Conservation (phyloP, 1,140 invertebrate species). For the Penaeus vannamei region DNA sequence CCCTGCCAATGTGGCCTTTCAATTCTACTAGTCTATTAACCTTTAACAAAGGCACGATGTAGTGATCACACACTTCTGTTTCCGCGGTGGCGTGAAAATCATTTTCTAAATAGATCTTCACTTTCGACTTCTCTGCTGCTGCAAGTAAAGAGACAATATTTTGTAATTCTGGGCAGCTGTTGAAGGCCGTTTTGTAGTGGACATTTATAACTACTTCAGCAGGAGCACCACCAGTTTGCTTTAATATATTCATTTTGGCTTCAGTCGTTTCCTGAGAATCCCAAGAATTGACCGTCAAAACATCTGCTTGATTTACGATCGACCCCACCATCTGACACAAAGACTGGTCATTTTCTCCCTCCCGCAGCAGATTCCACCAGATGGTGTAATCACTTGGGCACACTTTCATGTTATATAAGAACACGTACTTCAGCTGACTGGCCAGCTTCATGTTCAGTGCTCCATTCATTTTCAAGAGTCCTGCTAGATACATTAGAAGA, state of each 20-base stretch:
- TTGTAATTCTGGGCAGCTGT: slow-evolving; percentile 1
- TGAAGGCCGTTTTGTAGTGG: slow-evolving; percentile 22
- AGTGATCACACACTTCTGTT: slow-evolving; percentile 11
- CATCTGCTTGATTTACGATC: slow-evolving; percentile 7
- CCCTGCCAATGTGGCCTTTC: slow-evolving; percentile 33
- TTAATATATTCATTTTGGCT: slow-evolving; percentile 43
- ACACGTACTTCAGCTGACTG: slow-evolving; percentile 21
- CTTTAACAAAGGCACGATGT: slow-evolving; percentile 7
- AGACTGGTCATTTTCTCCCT: slow-evolving; percentile 39
- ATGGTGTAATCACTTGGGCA: slow-evolving; percentile 6
- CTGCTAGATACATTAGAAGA: slow-evolving; percentile 47
- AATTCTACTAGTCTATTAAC: slow-evolving; percentile 34
- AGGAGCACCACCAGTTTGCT: slow-evolving; percentile 36
- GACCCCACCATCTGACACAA: slow-evolving; percentile 29
- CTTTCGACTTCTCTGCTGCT: slow-evolving; percentile 6
- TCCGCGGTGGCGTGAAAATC: slow-evolving; percentile 16
- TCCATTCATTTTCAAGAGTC: slow-evolving; percentile 44
- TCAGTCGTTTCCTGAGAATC: slow-evolving; percentile 40
- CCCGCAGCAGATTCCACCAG: slow-evolving; percentile 27
- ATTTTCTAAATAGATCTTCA: slow-evolving; percentile 37
- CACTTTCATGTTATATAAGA: not conserved
- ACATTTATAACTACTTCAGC: slow-evolving; percentile 31
- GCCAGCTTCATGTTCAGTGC: slow-evolving; percentile 32
- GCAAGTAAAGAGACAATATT: slow-evolving; percentile 38
- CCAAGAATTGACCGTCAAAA: slow-evolving; percentile 40